These are phyloP conservation scores for Scaeva pyrastri DNA, from an alignment of 2,888 invertebrate genomes.

Conservation along the genomic window DNA sequence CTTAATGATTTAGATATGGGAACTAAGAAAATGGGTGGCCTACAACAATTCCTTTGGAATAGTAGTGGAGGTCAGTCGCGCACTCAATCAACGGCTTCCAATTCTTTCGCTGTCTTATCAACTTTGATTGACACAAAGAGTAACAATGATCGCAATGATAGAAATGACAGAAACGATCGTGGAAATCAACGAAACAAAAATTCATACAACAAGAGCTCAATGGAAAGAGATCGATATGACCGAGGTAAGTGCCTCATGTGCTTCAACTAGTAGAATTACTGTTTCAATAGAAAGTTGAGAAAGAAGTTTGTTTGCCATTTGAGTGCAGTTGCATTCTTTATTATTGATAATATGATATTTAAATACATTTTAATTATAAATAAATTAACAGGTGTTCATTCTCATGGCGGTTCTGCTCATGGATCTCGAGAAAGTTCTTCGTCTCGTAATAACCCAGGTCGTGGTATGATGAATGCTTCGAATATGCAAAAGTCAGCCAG, in stretches of 20 bases:
- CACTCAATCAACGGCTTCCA: slow-evolving; percentile 80
- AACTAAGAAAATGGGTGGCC: slow-evolving; percentile 81
- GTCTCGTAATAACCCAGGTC: slow-evolving; percentile 79
- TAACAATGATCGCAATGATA: slow-evolving; percentile 78
- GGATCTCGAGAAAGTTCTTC: slow-evolving; percentile 84
- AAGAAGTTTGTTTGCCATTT: too few species aligned
- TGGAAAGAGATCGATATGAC: slow-evolving; percentile 82
- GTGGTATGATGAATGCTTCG: slow-evolving; percentile 79
- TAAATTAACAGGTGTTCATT: slow-evolving; percentile 83
- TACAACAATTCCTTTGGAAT: slow-evolving; percentile 81
- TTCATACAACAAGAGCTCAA: slow-evolving; percentile 82
- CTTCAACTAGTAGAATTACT: not conserved
- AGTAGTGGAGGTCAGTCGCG: slow-evolving; percentile 68
- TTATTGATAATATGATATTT: not conserved
- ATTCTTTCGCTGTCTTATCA: slow-evolving; percentile 82
- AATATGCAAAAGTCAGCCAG: slow-evolving; percentile 82
- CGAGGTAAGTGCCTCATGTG: slow-evolving; percentile 74
- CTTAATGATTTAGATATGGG: slow-evolving; percentile 80
- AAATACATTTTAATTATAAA: not conserved
- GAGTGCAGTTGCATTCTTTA: too few species aligned
- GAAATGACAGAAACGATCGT: slow-evolving; percentile 78
- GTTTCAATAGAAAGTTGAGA: too few species aligned
- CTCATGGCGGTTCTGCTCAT: slow-evolving; percentile 87
- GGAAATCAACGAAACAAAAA: slow-evolving; percentile 82
- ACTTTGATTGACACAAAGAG: slow-evolving; percentile 79